Conservation (phyloP, 2,113 vertebrate genomes). For the Emydura subglobosa region DNA sequence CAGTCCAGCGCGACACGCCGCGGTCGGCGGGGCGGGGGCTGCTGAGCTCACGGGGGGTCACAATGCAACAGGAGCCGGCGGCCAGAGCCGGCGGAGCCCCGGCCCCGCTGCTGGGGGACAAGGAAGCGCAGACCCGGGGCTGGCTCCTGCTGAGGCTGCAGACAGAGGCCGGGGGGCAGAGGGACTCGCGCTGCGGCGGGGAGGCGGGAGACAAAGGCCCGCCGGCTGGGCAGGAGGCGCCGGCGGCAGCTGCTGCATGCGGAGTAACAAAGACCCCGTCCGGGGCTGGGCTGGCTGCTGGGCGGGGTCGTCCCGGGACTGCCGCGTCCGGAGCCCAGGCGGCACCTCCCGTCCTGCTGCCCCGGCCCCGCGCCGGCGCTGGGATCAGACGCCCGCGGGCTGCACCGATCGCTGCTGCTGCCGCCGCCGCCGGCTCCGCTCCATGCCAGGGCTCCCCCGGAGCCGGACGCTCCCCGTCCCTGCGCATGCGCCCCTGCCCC, state of each 20-base stretch:
- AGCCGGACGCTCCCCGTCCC: not conserved
- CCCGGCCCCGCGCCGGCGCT: not conserved
- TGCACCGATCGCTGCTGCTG: not conserved
- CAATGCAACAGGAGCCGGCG: not conserved
- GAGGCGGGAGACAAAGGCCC: not conserved
- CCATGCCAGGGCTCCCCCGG: not conserved
- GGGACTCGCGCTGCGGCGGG: too few species aligned
- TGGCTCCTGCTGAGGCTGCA: not conserved
- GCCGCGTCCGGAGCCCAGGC: not conserved
- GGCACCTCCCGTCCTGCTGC: not conserved
- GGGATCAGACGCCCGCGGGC: not conserved
- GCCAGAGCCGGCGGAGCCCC: not conserved
- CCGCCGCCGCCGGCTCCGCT: not conserved
- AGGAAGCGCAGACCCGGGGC: not conserved
- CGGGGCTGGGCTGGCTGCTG: not conserved
- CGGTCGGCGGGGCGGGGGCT: not conserved
- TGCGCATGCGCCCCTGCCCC: slow-evolving; percentile 72
- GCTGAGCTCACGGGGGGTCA: not conserved
- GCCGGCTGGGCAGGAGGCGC: not conserved
- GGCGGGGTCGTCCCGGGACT: not conserved
- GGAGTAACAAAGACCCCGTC: not conserved
- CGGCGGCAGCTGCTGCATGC: not conserved
- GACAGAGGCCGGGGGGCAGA: not conserved
- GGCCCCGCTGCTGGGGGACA: not conserved
- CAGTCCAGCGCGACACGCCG: too few species aligned